phyloP scores from a whole-genome alignment of 2,113 vertebrate species.

The Ivindomyrus marchei region DNA sequence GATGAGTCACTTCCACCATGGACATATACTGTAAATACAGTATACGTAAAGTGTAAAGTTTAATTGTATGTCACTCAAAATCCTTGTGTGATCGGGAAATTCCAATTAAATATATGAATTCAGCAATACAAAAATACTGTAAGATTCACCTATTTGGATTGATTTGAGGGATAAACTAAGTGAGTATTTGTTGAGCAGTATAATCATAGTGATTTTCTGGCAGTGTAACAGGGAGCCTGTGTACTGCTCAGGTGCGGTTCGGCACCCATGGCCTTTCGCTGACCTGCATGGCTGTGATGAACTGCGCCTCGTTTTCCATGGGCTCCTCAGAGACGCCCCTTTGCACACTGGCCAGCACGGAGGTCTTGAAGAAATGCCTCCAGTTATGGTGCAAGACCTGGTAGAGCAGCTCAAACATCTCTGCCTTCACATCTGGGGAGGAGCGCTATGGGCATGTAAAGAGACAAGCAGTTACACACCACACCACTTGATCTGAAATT shows the following conservation, averaged over 20 bases:
- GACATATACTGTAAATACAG: neutral
- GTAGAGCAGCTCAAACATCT: constrained; percentile 94
- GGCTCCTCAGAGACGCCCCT: constrained; percentile 76
- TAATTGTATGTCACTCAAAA: too few relatives aligned
- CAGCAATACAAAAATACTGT: neutral
- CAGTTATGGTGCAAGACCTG: constrained; percentile 94
- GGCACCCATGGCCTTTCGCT: neutral
- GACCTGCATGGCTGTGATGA: constrained; percentile 96
- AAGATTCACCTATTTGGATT: neutral
- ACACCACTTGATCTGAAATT: too few relatives aligned
- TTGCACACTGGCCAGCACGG: constrained; percentile 84
- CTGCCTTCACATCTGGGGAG: constrained; percentile 91
- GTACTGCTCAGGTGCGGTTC: neutral
- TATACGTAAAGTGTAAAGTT: too few relatives aligned
- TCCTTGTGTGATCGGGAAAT: neutral
- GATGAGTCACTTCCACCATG: neutral
- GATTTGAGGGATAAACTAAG: neutral
- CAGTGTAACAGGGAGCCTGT: neutral
- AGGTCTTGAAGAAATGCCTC: constrained; percentile 96
- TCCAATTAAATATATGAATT: neutral
- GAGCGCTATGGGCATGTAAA: constrained; percentile 64
- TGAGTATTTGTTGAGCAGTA: neutral
- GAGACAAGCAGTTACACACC: neutral
- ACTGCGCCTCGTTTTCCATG: constrained; percentile 94
- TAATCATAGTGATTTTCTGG: neutral